Conservation (phyloP, 2,888 invertebrate genomes). For the Zygaena filipendulae region DNA sequence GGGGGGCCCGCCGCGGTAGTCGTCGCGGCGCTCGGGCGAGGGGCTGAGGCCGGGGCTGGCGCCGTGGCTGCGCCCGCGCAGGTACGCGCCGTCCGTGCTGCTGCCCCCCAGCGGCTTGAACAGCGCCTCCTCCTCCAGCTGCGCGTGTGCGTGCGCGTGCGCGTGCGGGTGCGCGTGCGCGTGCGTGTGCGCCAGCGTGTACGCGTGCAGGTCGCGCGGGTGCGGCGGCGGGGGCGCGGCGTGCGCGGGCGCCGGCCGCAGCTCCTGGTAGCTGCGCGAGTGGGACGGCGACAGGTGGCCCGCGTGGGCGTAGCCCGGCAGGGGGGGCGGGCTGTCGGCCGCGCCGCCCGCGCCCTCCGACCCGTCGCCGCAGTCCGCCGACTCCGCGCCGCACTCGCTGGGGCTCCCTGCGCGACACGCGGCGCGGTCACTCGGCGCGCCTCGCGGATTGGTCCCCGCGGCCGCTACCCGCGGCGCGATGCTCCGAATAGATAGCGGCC, state of each 20-base stretch:
- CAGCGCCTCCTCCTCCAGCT: too few relatives aligned
- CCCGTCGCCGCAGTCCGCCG: too few relatives aligned
- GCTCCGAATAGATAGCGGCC: too few relatives aligned
- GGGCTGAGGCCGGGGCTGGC: slow-evolving; percentile 40
- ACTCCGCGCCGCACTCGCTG: slow-evolving; percentile 17
- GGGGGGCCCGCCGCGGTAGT: slow-evolving; percentile 42
- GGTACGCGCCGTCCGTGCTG: slow-evolving; percentile 38
- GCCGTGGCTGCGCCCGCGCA: slow-evolving; percentile 42
- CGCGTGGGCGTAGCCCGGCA: slow-evolving; percentile 47
- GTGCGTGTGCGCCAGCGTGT: too few relatives aligned
- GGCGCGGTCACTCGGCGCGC: neutral
- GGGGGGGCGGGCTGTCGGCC: slow-evolving; percentile 48
- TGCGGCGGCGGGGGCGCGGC: slow-evolving; percentile 25
- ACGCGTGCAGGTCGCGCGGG: slow-evolving; percentile 58
- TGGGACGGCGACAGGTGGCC: slow-evolving; percentile 41
- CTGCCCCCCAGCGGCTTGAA: slow-evolving; percentile 18
- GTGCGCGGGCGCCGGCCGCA: slow-evolving; percentile 36
- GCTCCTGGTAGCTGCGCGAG: slow-evolving; percentile 62
- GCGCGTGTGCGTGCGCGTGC: slow-evolving; percentile 28
- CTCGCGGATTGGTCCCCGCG: neutral
- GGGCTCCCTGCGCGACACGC: neutral
- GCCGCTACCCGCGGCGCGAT: slow-evolving; percentile 1
- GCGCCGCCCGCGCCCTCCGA: slow-evolving; percentile 28
- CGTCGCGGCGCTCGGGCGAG: slow-evolving; percentile 42
- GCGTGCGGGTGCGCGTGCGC: slow-evolving; percentile 40